phyloP scores from a whole-genome alignment of 2,113 vertebrate species.

The Hippocampus abdominalis region DNA sequence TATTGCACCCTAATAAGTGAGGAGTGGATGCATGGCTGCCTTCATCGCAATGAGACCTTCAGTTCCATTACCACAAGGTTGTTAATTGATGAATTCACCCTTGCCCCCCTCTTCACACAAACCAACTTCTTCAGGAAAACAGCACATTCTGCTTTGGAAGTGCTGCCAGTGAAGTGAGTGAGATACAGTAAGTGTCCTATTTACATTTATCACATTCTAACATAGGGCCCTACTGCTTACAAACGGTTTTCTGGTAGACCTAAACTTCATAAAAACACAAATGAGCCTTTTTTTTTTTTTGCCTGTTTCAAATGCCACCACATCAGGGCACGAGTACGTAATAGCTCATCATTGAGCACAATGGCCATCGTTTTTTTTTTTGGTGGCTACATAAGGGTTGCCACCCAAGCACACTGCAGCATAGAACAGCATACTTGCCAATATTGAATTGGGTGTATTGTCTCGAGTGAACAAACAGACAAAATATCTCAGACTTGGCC shows the following conservation, averaged over 20 bases:
- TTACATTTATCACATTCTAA: background rate
- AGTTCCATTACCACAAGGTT: constrained; percentile 65
- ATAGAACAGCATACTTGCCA: too few species aligned
- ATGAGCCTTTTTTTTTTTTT: background rate
- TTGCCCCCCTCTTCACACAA: constrained; percentile 25
- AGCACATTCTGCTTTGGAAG: constrained; percentile 34
- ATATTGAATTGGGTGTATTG: too few species aligned
- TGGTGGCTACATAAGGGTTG: too few species aligned
- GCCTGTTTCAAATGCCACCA: too few species aligned
- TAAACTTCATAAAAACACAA: background rate
- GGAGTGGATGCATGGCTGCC: constrained; percentile 67
- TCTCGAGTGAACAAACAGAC: too few species aligned
- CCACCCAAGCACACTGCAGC: too few species aligned
- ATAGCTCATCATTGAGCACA: too few species aligned
- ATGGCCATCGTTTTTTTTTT: too few species aligned
- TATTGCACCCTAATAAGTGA: constrained; percentile 65
- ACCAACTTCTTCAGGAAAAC: constrained; percentile 32
- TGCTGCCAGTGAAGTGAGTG: constrained; percentile 18
- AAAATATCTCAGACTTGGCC: too few species aligned
- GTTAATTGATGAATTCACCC: constrained; percentile 67
- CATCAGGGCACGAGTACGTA: too few species aligned
- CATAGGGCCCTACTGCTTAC: background rate
- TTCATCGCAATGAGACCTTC: constrained; percentile 64
- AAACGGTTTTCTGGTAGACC: background rate
- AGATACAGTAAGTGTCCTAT: background rate